phyloP scores from a whole-genome alignment of 53 echinoderm and acorn worm species.

The Paelopatides confundens region DNA sequence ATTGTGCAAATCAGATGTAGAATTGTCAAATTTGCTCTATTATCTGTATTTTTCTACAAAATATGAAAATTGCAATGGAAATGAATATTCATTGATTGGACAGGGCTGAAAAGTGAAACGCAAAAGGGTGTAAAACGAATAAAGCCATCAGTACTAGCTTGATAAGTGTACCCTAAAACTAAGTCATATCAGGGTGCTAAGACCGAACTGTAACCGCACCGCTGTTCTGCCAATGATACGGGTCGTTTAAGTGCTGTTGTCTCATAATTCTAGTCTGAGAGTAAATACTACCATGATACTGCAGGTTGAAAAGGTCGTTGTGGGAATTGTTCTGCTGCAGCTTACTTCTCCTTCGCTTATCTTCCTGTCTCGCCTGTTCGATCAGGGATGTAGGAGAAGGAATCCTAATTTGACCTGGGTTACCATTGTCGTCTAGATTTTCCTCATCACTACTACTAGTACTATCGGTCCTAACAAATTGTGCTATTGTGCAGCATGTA shows the following conservation, averaged over 20 bases:
- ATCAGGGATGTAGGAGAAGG: constrained; percentile 7
- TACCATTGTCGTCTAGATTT: background rate
- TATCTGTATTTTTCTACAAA: constrained; percentile 16
- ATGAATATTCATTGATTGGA: constrained; percentile 45
- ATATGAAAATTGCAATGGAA: constrained; percentile 35
- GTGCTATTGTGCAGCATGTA: constrained; percentile 79
- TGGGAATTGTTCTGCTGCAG: background rate
- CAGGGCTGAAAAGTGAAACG: constrained; percentile 6
- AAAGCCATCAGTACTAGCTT: constrained; percentile 35
- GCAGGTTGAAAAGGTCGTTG: background rate
- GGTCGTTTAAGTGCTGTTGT: background rate
- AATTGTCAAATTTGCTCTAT: constrained; percentile 2
- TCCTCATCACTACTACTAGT: background rate
- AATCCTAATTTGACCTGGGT: background rate
- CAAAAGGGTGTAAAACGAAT: background rate
- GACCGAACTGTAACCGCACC: constrained; percentile 2
- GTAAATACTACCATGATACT: background rate
- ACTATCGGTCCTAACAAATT: constrained; percentile 51
- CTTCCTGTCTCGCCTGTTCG: constrained; percentile 1
- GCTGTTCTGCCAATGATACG: constrained; percentile 9
- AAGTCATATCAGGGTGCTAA: no score
- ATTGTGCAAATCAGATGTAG: constrained; percentile 9
- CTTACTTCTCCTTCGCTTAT: background rate
- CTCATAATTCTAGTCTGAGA: background rate
- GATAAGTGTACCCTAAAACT: background rate